phyloP scores from a whole-genome alignment of 2,888 invertebrate species.

The Terebella lapidaria region DNA sequence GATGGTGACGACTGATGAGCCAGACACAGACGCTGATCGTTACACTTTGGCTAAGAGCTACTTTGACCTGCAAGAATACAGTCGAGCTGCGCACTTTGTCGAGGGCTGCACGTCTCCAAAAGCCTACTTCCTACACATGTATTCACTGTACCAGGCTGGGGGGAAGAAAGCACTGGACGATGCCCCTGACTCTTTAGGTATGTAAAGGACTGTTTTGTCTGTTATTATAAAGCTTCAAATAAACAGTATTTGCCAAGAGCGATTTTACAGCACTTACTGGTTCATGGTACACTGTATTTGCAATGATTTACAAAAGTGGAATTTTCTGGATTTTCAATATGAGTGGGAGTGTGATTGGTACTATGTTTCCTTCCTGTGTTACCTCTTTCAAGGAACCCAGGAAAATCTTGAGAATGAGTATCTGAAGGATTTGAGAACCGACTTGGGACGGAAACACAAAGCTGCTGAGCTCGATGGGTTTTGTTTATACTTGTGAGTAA shows the following conservation, averaged over 20 bases:
- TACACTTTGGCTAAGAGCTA: slow-evolving; percentile 80
- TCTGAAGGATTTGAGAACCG: slow-evolving; percentile 45
- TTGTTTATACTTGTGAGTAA: slow-evolving; percentile 53
- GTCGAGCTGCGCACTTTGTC: slow-evolving; percentile 57
- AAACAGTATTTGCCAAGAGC: too few species aligned
- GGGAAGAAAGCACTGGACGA: slow-evolving; percentile 87
- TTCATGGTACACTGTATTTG: too few species aligned
- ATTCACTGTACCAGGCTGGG: slow-evolving; percentile 78
- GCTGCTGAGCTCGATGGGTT: slow-evolving; percentile 72
- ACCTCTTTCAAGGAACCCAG: slow-evolving; percentile 33
- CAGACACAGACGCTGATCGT: slow-evolving; percentile 61
- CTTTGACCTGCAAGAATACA: slow-evolving; percentile 86
- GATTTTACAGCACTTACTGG: too few species aligned
- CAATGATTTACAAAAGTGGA: too few species aligned
- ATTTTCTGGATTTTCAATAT: too few species aligned
- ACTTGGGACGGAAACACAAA: slow-evolving; percentile 46
- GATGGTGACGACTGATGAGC: slow-evolving; percentile 5
- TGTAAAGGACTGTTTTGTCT: too few species aligned
- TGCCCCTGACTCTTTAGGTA: slow-evolving; percentile 60
- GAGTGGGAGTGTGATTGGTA: too few species aligned
- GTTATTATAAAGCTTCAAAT: too few species aligned
- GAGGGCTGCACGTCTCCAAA: slow-evolving; percentile 56
- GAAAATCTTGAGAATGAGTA: slow-evolving; percentile 44
- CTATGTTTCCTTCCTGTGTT: too few species aligned
- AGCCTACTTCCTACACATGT: slow-evolving; percentile 77